Conservation (phyloP, 2,113 vertebrate genomes). For the Merops nubicus region DNA sequence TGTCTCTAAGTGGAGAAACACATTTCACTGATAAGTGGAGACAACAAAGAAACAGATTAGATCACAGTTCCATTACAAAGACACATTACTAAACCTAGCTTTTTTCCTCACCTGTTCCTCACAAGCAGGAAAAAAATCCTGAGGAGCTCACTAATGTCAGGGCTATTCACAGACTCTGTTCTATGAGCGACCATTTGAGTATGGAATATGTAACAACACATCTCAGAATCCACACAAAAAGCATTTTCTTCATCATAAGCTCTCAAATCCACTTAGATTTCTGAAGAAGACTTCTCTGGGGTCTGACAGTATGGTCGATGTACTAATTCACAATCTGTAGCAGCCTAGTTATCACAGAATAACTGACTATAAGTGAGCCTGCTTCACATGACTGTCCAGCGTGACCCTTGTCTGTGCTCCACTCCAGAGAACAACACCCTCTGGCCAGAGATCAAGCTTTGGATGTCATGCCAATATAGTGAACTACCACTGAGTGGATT, state of each 20-base stretch:
- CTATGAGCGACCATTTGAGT: not conserved
- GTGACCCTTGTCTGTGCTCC: not conserved
- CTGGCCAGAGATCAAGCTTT: not conserved
- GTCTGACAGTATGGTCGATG: not conserved
- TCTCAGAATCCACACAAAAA: not conserved
- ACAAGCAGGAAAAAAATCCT: not conserved
- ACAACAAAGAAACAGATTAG: not conserved
- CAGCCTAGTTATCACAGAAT: not conserved
- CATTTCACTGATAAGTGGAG: not conserved
- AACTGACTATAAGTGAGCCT: not conserved
- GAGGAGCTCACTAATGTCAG: not conserved
- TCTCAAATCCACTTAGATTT: not conserved
- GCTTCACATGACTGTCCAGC: not conserved
- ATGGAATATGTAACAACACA: not conserved
- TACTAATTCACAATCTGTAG: not conserved
- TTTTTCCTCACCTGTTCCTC: not conserved
- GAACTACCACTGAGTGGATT: not conserved
- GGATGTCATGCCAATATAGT: not conserved
- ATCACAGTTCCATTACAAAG: not conserved
- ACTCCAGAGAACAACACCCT: not conserved
- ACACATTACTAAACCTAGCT: not conserved
- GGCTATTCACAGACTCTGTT: not conserved
- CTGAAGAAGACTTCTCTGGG: not conserved
- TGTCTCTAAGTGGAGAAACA: not conserved
- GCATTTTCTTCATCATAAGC: not conserved